Conservation (phyloP, 2,113 vertebrate species). For the Corythornis madagascariensis region DNA sequence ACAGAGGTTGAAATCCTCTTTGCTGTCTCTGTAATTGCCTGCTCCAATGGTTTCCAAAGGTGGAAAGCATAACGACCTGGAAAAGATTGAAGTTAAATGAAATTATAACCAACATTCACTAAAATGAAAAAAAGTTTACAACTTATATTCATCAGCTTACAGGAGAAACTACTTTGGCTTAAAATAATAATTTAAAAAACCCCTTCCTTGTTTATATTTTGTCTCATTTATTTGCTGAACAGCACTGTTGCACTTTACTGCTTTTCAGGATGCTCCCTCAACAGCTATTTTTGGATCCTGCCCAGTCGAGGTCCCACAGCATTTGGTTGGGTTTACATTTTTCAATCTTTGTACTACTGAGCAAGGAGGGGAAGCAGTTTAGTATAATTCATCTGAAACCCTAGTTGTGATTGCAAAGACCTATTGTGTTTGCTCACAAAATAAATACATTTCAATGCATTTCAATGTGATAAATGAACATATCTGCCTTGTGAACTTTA, state of each 20-base stretch:
- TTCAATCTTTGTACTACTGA: not conserved
- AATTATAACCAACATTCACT: not conserved
- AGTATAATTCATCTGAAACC: not conserved
- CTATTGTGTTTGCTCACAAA: not conserved
- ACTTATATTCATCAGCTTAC: not conserved
- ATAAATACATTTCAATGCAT: not conserved
- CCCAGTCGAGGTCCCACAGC: not conserved
- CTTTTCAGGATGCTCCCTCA: not conserved
- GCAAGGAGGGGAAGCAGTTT: not conserved
- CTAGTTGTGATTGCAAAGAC: not conserved
- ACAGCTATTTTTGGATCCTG: not conserved
- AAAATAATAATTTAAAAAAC: not conserved
- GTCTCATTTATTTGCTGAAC: not conserved
- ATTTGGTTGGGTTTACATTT: not conserved
- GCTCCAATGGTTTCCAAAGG: conserved; percentile 90
- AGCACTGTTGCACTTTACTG: not conserved
- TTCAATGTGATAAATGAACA: not conserved
- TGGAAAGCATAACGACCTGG: conserved; percentile 89
- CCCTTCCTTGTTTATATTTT: not conserved
- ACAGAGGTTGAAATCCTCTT: conserved; percentile 85
- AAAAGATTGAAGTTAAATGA: conserved; percentile 21
- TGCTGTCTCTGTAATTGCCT: conserved; percentile 83
- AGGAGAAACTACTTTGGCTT: not conserved
- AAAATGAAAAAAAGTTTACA: not conserved
- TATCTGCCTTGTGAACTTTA: not conserved